A percentile compares a stretch with the other conserved stretches of the same genome.
Conservation (phyloP, 2,888 invertebrate genomes). For the Patella pellucida region DNA sequence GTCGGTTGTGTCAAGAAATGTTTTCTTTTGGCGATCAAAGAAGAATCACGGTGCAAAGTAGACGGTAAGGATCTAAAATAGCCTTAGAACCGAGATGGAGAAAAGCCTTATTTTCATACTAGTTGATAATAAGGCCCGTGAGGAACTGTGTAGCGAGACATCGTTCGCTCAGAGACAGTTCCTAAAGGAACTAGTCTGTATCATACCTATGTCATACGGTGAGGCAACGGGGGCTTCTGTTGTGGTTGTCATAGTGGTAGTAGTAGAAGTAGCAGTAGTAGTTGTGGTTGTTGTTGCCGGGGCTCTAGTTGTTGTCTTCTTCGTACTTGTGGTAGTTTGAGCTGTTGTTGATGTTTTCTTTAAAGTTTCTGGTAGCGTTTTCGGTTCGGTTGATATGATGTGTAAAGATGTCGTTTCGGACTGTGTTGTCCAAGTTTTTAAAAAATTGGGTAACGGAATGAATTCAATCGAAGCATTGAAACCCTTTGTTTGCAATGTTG, state of each 20-base stretch:
- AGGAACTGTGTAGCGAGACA: too few species aligned
- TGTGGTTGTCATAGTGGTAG: not conserved
- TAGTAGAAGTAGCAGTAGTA: not conserved
- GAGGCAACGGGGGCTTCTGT: not conserved
- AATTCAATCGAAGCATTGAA: not conserved
- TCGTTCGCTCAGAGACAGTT: too few species aligned
- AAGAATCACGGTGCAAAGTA: too few species aligned
- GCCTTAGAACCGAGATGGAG: too few species aligned
- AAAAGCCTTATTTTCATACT: too few species aligned
- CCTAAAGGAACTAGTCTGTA: too few species aligned
- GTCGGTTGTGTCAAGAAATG: too few species aligned
- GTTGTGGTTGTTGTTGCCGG: not conserved
- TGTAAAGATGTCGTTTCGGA: not conserved
- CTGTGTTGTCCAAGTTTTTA: not conserved
- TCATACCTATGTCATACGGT: too few species aligned
- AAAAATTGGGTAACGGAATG: not conserved
- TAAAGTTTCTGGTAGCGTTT: not conserved
- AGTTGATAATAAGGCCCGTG: too few species aligned
- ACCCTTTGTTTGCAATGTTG: not conserved
- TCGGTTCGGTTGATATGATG: not conserved
- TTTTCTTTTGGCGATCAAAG: too few species aligned
- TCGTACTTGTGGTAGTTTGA: not conserved
- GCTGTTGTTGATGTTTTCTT: constrained; percentile 10
- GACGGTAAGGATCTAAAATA: too few species aligned
- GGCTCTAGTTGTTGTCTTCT: not conserved